Percentiles rank a stretch among this genome's conserved stretches.
Evolutionary conservation across 2,797 vertebrate genomes (phyloP).

Genomic region (Hippoglossus hippoglossus): DNA sequence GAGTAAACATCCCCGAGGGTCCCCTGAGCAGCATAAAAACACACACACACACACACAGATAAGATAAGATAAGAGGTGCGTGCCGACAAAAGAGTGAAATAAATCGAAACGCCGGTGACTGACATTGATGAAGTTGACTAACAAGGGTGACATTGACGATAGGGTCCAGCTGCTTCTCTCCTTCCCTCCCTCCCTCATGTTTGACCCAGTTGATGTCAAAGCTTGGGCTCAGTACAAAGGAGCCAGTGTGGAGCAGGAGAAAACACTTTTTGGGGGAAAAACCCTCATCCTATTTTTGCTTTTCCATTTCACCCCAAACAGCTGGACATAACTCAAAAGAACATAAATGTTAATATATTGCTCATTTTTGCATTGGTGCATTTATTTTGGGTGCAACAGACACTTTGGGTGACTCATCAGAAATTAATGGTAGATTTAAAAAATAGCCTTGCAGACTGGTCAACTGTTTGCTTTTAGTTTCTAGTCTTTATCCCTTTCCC

Average conservation of each 20-base stretch:
- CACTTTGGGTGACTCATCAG: too few relatives aligned
- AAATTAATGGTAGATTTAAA: too few relatives aligned
- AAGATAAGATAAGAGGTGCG: constrained; percentile 57
- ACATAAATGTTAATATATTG: too few relatives aligned
- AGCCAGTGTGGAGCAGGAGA: constrained; percentile 74
- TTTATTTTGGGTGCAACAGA: too few relatives aligned
- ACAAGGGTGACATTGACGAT: constrained; percentile 86
- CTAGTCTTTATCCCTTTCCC: too few relatives aligned
- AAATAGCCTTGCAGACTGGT: too few relatives aligned
- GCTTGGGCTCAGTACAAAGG: constrained; percentile 78
- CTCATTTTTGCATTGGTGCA: too few relatives aligned
- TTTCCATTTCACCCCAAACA: constrained; percentile 42
- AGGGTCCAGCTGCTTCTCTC: constrained; percentile 82
- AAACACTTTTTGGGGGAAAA: constrained; percentile 66
- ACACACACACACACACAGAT: constrained; percentile 11
- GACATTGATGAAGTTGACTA: constrained; percentile 83
- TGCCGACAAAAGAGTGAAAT: constrained; percentile 63
- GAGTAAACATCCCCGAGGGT: constrained; percentile 19
- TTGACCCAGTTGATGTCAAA: constrained; percentile 85
- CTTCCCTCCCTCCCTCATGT: constrained; percentile 71
- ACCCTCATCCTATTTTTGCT: constrained; percentile 50
- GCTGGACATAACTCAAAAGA: constrained; percentile 1
- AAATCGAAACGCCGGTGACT: constrained; percentile 66
- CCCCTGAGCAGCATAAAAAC: constrained; percentile 32
- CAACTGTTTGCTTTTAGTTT: too few relatives aligned